Percentiles rank a stretch among this genome's conserved stretches.
Evolutionary conservation across 2,888 invertebrate genomes (phyloP).

Genomic region (Caprella mutica): DNA sequence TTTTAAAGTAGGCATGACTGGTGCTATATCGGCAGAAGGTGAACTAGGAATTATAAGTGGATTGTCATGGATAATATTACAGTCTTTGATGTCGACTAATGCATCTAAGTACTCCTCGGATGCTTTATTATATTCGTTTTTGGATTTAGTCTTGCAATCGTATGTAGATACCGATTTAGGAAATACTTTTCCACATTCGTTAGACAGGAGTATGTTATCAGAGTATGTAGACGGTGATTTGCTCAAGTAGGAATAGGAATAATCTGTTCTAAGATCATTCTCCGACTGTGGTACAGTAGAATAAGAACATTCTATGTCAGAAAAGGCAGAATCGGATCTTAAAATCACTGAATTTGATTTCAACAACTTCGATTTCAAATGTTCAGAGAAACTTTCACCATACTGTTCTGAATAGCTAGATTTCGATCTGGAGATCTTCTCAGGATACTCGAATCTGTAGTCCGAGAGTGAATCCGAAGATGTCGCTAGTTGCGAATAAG

Average conservation of each 20-base stretch:
- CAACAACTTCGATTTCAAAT: background rate
- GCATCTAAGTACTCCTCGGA: too few relatives aligned
- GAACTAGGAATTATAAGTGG: too few relatives aligned
- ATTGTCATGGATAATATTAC: too few relatives aligned
- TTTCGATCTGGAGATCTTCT: background rate
- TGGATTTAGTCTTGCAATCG: too few relatives aligned
- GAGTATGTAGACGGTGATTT: constrained; percentile 4
- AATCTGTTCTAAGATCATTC: background rate
- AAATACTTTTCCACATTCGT: too few relatives aligned
- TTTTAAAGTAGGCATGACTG: constrained; percentile 7
- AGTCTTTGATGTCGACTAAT: too few relatives aligned
- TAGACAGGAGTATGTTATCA: constrained; percentile 6
- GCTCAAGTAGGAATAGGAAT: background rate
- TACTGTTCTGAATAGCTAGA: constrained; percentile 5
- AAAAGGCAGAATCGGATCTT: constrained; percentile 1
- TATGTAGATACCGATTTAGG: too few relatives aligned
- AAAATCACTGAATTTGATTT: constrained; percentile 2
- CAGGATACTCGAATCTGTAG: background rate
- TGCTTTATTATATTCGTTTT: too few relatives aligned
- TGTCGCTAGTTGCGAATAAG: too few relatives aligned
- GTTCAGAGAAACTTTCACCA: background rate
- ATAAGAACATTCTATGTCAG: constrained; percentile 8
- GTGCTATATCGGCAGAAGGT: too few relatives aligned
- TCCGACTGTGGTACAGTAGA: constrained; percentile 9
- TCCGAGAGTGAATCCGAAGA: background rate